Evolutionary conservation across 2,888 invertebrate species (phyloP).

Genomic region (Drosophila nr. medialis): DNA sequence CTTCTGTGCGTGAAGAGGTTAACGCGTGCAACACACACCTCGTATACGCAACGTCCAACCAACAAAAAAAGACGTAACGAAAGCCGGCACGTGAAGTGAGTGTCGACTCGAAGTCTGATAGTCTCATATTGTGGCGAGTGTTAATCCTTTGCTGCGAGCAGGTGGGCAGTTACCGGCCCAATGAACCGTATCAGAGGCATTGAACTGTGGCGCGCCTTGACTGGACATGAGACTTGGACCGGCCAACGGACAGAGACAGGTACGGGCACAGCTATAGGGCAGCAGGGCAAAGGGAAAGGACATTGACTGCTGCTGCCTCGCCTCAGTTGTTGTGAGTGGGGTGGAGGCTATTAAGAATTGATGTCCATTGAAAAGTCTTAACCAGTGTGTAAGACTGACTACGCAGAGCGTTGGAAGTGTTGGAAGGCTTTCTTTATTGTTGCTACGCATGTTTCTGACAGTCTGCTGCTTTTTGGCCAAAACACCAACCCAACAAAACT

Average conservation of each 20-base stretch:
- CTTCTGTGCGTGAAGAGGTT: slow-evolving; percentile 79
- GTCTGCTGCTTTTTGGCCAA: slow-evolving; percentile 29
- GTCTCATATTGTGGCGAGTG: slow-evolving; percentile 30
- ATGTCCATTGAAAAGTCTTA: slow-evolving; percentile 74
- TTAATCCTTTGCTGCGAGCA: slow-evolving; percentile 48
- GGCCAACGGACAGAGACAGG: slow-evolving; percentile 3
- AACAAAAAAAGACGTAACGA: slow-evolving; percentile 49
- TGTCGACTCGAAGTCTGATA: slow-evolving; percentile 20
- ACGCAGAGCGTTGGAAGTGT: slow-evolving; percentile 12
- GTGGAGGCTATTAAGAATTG: slow-evolving; percentile 63
- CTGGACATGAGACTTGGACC: slow-evolving; percentile 41
- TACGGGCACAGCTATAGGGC: not conserved
- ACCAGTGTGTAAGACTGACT: slow-evolving; percentile 60
- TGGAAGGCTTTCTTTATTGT: slow-evolving; percentile 41
- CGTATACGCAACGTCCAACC: slow-evolving; percentile 66
- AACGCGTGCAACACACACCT: slow-evolving; percentile 66
- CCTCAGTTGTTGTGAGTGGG: slow-evolving; percentile 1
- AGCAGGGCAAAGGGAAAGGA: not conserved
- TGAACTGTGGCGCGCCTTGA: slow-evolving; percentile 67
- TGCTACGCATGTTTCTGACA: slow-evolving; percentile 69
- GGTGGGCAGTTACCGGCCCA: slow-evolving; percentile 59
- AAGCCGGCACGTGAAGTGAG: slow-evolving; percentile 53
- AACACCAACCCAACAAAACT: not conserved
- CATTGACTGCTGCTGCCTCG: slow-evolving; percentile 6
- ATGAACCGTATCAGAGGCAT: slow-evolving; percentile 71